Evolutionary conservation across 2,113 vertebrate species (phyloP).

Genomic region (Rhinolophus ferrumequinum): DNA sequence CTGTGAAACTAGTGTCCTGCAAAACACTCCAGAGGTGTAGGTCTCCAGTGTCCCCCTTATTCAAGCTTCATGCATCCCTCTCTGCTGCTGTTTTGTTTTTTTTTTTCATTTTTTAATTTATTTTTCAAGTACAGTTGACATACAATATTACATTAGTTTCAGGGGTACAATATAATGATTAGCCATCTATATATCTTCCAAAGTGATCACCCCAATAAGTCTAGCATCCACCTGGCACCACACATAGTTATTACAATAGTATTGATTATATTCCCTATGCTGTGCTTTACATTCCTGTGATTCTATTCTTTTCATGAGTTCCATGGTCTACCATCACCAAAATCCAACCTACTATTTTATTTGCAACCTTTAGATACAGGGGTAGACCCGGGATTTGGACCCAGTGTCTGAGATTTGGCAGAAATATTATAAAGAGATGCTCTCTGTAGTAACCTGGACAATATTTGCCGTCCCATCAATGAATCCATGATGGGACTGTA

Average conservation of each 20-base stretch:
- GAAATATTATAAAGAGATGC: neutral
- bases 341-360: neutral
- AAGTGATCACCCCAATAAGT: neutral
- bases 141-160: neutral
- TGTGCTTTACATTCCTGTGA: neutral
- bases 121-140: neutral
- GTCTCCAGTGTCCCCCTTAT: neutral
- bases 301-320: neutral
- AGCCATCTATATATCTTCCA: too few species aligned
- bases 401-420: neutral
- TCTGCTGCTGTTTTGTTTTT: too few species aligned
- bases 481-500: neutral
- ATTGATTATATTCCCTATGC: neutral
- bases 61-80: neutral
- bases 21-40: neutral
- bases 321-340: neutral
- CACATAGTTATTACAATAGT: neutral
- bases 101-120: too few species aligned
- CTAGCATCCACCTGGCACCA: neutral
- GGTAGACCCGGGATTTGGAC: neutral
- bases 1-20: rapidly evolving
- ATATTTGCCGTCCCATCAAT: neutral
- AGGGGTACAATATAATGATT: neutral
- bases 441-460: neutral
- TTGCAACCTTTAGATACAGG: neutral